Evolutionary conservation across 2,797 vertebrate species (phyloP).

Genomic region (Manis javanica): DNA sequence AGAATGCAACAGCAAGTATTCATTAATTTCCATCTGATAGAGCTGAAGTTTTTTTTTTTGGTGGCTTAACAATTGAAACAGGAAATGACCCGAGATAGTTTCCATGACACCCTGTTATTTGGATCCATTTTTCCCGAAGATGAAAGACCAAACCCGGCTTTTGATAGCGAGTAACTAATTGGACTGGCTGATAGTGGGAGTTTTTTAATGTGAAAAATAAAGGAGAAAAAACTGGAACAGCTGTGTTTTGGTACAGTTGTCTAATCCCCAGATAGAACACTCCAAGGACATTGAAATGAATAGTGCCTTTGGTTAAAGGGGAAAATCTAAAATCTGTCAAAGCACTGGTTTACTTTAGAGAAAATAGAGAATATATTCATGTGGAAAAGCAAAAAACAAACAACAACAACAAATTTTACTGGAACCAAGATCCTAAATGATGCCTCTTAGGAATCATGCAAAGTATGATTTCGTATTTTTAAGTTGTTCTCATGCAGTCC

Average conservation of each 20-base stretch:
- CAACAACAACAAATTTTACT: background rate
- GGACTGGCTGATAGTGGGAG: slow-evolving; percentile 87
- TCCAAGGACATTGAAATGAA: slow-evolving; percentile 87
- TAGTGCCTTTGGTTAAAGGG: slow-evolving; percentile 68
- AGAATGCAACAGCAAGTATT: slow-evolving; percentile 70
- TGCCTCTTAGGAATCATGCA: slow-evolving; percentile 32
- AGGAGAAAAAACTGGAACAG: slow-evolving; percentile 87
- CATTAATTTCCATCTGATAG: slow-evolving; percentile 80
- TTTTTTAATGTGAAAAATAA: slow-evolving; percentile 87
- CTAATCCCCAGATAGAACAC: slow-evolving; percentile 86
- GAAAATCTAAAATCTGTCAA: slow-evolving; percentile 74
- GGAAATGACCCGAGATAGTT: slow-evolving; percentile 93
- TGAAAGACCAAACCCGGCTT: slow-evolving; percentile 90
- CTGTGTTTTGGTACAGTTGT: slow-evolving; percentile 91
- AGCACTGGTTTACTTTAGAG: slow-evolving; percentile 58
- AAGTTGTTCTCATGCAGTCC: background rate
- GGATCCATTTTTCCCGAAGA: slow-evolving; percentile 89
- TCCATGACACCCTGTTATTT: slow-evolving; percentile 92
- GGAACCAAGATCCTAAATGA: slow-evolving; percentile 33
- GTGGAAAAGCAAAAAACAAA: slow-evolving; percentile 46
- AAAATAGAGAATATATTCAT: slow-evolving; percentile 36
- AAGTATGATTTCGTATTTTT: slow-evolving; percentile 15
- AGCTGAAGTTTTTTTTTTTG: slow-evolving; percentile 75
- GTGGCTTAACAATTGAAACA: slow-evolving; percentile 88
- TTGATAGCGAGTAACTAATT: slow-evolving; percentile 93